Base-by-base conservation (phyloP, 2,113 vertebrate species). In the Antigone vipio region DNA sequence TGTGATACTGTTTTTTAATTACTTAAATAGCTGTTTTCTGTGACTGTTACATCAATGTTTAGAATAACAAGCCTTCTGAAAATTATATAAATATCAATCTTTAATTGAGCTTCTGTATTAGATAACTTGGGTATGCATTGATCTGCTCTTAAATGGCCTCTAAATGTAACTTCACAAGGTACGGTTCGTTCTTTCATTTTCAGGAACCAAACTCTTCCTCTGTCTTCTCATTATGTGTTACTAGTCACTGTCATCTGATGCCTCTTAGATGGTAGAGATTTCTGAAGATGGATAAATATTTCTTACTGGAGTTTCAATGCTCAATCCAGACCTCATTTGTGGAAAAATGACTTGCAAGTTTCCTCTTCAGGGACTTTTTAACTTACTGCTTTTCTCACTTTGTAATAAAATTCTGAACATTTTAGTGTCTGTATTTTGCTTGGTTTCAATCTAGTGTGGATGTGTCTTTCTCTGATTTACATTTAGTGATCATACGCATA, bases 401-500 rank as follows among this genome's bases (percentile, higher is more conserved):
- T 74, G 15, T 42, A 64, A 45, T 44, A 69, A 56, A 58, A 26
- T 58, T 44, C 64, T 78, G 73, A 16, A 40, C 24, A 32, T 26
- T 3, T 29, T 40, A 11, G 17, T 73, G 38, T 56, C n/a, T 88
- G 4, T 27, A 2, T 26, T 56, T 55, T 44, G 29, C 47, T 52
- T 56, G 47, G 40, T 35, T 62, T 62, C 64, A 35, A 0, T 50
- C 17, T 15, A 11, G 18, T 6, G 55, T 66, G 72, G 50, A 7
- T 11, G 24, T 69, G 34, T 42, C n/a, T 83, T 19, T 82, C 45
- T 35, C 21, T 38, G 63, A 40, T 44, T 75, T 21, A 12, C 30
- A 2, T 13, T 53, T 55, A 2, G 49, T 21, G 78, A 21, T 64
- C n/a, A 5, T 8, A 9, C 35, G 12, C 0, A 0, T 63, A 24